A percentile compares a stretch with the other conserved stretches of the same genome.
These are phyloP conservation scores for Psilopsiagon aymara DNA, from an alignment of 2,113 vertebrate genomes.

Conservation along the genomic window DNA sequence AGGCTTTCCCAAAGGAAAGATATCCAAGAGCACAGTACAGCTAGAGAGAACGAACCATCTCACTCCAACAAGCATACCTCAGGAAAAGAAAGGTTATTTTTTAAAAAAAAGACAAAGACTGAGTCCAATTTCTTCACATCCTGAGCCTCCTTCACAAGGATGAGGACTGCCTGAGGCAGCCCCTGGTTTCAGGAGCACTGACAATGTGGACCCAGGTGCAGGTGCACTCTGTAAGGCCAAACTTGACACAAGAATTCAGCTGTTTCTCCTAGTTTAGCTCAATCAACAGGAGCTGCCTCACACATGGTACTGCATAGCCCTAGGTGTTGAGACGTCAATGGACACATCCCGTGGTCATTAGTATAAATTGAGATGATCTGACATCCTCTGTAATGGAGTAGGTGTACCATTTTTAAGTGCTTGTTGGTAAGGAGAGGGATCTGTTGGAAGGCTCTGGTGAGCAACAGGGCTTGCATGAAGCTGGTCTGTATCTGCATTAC, in stretches of 20 bases:
- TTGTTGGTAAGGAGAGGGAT: neutral
- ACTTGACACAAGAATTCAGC: neutral
- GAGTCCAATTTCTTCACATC: neutral
- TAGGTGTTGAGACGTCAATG: neutral
- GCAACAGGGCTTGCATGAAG: neutral
- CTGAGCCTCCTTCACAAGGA: neutral
- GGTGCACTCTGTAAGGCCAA: neutral
- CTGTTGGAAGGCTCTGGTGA: neutral
- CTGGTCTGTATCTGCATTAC: neutral
- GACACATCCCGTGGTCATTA: accelerated
- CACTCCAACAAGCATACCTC: neutral
- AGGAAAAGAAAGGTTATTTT: neutral
- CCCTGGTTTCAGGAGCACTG: neutral
- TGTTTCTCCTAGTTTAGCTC: neutral
- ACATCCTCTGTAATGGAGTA: neutral
- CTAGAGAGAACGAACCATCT: neutral
- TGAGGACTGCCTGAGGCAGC: neutral
- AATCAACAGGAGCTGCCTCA: neutral
- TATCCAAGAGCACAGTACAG: neutral
- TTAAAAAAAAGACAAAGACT: neutral
- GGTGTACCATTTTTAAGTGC: accelerated
- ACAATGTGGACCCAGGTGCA: accelerated
- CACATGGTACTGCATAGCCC: accelerated
- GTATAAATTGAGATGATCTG: neutral
- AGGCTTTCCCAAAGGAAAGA: neutral